These are phyloP conservation scores for Larimichthys polyactis DNA, from an alignment of 2,113 vertebrate species.

Conservation along the genomic window DNA sequence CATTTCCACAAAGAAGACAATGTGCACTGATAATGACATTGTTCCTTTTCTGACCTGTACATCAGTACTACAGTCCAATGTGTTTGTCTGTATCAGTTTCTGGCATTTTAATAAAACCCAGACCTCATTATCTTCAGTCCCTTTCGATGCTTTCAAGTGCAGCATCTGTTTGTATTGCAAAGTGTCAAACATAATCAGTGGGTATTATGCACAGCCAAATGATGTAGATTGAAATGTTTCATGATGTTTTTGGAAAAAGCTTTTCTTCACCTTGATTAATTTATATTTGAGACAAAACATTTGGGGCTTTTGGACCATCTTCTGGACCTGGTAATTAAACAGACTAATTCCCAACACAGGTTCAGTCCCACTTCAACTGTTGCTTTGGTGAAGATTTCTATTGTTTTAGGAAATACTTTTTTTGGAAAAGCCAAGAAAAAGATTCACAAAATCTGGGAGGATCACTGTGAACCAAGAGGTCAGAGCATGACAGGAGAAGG, in stretches of 20 bases:
- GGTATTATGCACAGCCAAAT: conserved; percentile 12
- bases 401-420: neutral
- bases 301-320: neutral
- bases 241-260: conserved; percentile 16
- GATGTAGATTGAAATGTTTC: conserved; percentile 23
- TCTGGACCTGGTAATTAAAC: conserved; percentile 1
- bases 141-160: conserved; percentile 41
- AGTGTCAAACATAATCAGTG: conserved; percentile 45
- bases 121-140: conserved; percentile 46
- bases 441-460: neutral
- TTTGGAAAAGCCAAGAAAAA: conserved; percentile 2
- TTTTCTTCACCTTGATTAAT: conserved; percentile 18
- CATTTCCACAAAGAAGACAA: conserved; percentile 2
- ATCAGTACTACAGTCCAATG: neutral
- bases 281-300: conserved; percentile 31
- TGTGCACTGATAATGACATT: neutral
- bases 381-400: neutral
- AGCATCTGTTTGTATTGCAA: conserved; percentile 47
- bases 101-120: conserved; percentile 59
- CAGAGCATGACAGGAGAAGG: conserved; percentile 20
- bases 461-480: conserved; percentile 26
- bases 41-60: conserved; percentile 18
- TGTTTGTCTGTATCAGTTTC: conserved; percentile 38
- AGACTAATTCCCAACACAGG: neutral
- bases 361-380: neutral